Evolutionary conservation across 2,113 vertebrate genomes (phyloP).

Genomic region (Uria lomvia): DNA sequence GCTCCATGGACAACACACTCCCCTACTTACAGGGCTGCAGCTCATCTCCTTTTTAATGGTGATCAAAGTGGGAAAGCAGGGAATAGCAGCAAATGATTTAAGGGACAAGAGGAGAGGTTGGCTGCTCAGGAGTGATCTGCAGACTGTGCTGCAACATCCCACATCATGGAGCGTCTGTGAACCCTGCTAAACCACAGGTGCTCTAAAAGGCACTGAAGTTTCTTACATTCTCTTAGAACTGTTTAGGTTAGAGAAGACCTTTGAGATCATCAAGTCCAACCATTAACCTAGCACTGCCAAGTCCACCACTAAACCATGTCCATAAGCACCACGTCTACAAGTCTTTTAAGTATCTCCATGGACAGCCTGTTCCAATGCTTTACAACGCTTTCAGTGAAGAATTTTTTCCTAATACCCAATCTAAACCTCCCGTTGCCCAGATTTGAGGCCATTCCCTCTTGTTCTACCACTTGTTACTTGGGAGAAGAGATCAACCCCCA

Average conservation of each 20-base stretch:
- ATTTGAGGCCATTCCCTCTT: not conserved
- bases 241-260: not conserved
- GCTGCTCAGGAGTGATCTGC: not conserved
- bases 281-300: not conserved
- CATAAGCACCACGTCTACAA: not conserved
- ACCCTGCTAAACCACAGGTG: not conserved
- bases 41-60: not conserved
- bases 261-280: not conserved
- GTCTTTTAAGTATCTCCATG: not conserved
- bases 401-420: not conserved
- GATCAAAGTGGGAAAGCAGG: fast-evolving
- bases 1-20: not conserved
- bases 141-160: not conserved
- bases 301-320: not conserved
- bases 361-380: not conserved
- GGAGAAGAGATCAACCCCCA: not conserved
- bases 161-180: not conserved
- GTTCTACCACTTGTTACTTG: not conserved
- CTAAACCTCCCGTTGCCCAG: not conserved
- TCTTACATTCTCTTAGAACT: not conserved
- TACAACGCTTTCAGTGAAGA: not conserved
- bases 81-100: not conserved
- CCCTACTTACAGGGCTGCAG: not conserved
- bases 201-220: not conserved
- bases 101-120: not conserved